phyloP scores from a whole-genome alignment of 2,888 invertebrate genomes.

The Tenthredo notha region DNA sequence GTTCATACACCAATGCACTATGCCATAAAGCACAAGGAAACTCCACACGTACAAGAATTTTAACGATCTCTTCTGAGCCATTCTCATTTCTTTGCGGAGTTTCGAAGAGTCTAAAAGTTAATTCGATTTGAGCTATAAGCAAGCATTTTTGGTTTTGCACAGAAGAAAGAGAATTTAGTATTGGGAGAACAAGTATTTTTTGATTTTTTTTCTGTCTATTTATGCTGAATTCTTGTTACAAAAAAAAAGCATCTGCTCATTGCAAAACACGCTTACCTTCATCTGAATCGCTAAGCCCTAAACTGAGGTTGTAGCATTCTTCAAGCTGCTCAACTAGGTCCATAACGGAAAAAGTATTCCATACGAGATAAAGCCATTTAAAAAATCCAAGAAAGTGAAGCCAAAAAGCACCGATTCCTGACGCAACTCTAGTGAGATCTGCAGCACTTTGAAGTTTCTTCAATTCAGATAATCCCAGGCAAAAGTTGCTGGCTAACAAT shows the following conservation, averaged over 20 bases:
- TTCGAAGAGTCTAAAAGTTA: not conserved
- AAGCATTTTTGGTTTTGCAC: not conserved
- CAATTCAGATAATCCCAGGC: constrained; percentile 59
- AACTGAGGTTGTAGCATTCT: constrained; percentile 62
- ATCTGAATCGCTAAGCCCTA: constrained; percentile 54
- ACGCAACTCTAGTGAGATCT: constrained; percentile 60
- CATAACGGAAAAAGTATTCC: constrained; percentile 56
- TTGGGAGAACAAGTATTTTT: not conserved
- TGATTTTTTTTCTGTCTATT: not conserved
- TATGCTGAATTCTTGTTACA: not conserved
- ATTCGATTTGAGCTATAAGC: not conserved
- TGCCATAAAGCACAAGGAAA: constrained; percentile 59
- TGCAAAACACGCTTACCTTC: constrained; percentile 57
- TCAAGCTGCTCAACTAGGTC: constrained; percentile 57
- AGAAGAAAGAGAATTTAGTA: not conserved
- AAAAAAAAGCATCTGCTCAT: not conserved
- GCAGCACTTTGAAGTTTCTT: constrained; percentile 54
- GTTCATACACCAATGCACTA: constrained; percentile 65
- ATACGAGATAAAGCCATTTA: constrained; percentile 65
- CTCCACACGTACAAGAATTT: constrained; percentile 61
- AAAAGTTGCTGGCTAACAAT: constrained; percentile 55
- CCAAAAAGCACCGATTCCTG: constrained; percentile 59
- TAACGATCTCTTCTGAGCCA: constrained; percentile 53
- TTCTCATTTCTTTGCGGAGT: constrained; percentile 55
- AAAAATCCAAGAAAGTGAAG: constrained; percentile 63